Conservation (phyloP, 2,888 invertebrate species). For the Xiphydria camelus region DNA sequence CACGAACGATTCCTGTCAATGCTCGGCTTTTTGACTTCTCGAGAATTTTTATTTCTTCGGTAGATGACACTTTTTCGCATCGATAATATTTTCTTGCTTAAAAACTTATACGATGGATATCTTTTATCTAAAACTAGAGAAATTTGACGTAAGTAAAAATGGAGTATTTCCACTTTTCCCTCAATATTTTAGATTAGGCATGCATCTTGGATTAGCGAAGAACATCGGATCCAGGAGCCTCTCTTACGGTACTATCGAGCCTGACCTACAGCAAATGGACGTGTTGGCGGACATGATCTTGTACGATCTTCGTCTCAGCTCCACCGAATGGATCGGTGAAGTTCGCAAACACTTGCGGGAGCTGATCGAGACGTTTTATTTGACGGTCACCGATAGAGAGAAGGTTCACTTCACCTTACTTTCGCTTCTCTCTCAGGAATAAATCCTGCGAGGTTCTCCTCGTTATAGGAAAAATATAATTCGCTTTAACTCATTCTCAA, state of each 20-base stretch:
- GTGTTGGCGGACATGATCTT: constrained; percentile 35
- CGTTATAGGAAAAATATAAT: too few relatives aligned
- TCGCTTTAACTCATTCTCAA: too few relatives aligned
- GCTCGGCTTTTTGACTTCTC: too few relatives aligned
- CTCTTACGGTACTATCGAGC: constrained; percentile 37
- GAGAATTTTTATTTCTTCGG: too few relatives aligned
- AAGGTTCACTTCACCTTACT: constrained; percentile 41
- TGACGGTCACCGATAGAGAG: constrained; percentile 39
- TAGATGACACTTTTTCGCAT: too few relatives aligned
- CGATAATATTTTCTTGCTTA: too few relatives aligned
- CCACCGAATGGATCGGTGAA: constrained; percentile 41
- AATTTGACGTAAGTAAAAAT: too few relatives aligned
- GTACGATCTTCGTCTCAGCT: constrained; percentile 30
- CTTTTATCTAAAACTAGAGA: too few relatives aligned
- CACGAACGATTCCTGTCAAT: too few relatives aligned
- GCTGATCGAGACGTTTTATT: constrained; percentile 45
- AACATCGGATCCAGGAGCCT: constrained; percentile 34
- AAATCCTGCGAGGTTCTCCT: too few relatives aligned
- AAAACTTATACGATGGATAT: too few relatives aligned
- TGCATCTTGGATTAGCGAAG: constrained; percentile 44
- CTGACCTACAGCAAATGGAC: constrained; percentile 42
- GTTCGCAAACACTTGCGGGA: constrained; percentile 34
- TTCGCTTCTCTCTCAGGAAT: too few relatives aligned
- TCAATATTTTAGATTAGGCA: constrained; percentile 31
- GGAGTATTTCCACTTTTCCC: not conserved